Base-by-base conservation (phyloP, 2,113 vertebrate species). In the Anarrhichthys ocellatus region DNA sequence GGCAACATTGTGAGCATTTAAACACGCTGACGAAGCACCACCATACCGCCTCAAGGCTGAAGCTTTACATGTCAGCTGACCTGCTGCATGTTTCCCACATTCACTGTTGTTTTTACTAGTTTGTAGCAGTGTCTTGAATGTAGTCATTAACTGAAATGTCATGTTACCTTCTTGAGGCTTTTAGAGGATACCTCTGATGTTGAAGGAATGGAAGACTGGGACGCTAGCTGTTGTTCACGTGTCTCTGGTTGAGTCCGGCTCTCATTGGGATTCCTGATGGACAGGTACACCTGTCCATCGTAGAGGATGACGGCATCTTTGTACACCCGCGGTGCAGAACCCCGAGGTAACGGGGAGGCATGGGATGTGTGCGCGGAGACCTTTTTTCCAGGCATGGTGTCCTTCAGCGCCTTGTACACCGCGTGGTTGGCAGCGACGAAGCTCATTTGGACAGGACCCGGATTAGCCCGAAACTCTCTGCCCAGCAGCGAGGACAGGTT, bases 281-380 rank as follows among this genome's bases (percentile, higher is more conserved):
- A 90, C 76, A 93, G 75, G 77, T 87, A 92, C 59, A 93, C 27
- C 2, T 24, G 72, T 0, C 80, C 73, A 0, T 9, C 20, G 79
- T 88, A 83, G 74, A 93, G 74, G 65, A 93, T 32, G 0, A 93
- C 44, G 3, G 84, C 86, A 1, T 68, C 61, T 4, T 63, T 52
- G 42, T n/a, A 20, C 1, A 5, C 54, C 1, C 0, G 17, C 0
- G 61, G 34, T 0, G 59, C 46, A 0, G 65, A n/a, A n/a, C 56
- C 75, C 0, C 18, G 46, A 9, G 78, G 78, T 4, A 81, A 10
- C 6, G 0, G 6, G 20, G 22, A 27, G 1, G 10, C 9, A 3
- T 32, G 44, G 6, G 50, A 22, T 0, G 27, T 7, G 14, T 40
- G 20, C 6, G 9, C 0, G 0, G 77, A 18, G 24, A 38, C 29